Conservation (phyloP, 2,888 invertebrate species). For the Himalopsyche kuldschensis region DNA sequence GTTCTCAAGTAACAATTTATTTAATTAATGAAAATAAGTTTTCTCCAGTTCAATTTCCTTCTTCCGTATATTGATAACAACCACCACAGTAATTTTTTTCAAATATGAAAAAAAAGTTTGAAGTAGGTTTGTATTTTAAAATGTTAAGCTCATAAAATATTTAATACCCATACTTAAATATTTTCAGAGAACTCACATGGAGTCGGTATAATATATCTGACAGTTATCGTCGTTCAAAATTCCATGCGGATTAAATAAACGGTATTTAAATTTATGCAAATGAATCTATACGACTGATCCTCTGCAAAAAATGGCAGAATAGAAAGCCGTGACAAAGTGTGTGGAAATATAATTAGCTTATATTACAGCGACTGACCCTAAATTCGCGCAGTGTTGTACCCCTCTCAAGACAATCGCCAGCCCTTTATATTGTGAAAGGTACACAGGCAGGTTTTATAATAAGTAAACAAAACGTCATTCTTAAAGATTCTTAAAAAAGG, state of each 20-base stretch:
- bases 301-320: constrained; percentile 1
- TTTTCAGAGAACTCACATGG: neutral
- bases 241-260: constrained; percentile 25
- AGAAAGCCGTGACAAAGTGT: constrained; percentile 50
- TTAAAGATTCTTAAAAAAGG: constrained; percentile 8
- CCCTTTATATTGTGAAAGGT: constrained; percentile 8
- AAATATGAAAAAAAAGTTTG: too few relatives aligned
- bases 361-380: constrained; percentile 34
- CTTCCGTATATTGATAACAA: too few relatives aligned
- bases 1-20: too few relatives aligned
- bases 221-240: constrained; percentile 32
- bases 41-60: too few relatives aligned
- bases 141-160: too few relatives aligned
- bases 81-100: too few relatives aligned
- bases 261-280: constrained; percentile 26
- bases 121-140: too few relatives aligned
- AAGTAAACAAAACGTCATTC: constrained; percentile 38
- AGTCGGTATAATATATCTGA: constrained; percentile 4
- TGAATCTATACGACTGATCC: neutral
- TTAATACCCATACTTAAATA: neutral
- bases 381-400: constrained; percentile 30
- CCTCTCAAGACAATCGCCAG: constrained; percentile 16
- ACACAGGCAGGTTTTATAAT: constrained; percentile 24
- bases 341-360: constrained; percentile 61
- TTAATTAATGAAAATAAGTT: too few relatives aligned